Percentiles rank a stretch among this genome's conserved stretches.
Evolutionary conservation across 2,113 vertebrate species (phyloP).

Genomic region (Pseudonaja textilis): DNA sequence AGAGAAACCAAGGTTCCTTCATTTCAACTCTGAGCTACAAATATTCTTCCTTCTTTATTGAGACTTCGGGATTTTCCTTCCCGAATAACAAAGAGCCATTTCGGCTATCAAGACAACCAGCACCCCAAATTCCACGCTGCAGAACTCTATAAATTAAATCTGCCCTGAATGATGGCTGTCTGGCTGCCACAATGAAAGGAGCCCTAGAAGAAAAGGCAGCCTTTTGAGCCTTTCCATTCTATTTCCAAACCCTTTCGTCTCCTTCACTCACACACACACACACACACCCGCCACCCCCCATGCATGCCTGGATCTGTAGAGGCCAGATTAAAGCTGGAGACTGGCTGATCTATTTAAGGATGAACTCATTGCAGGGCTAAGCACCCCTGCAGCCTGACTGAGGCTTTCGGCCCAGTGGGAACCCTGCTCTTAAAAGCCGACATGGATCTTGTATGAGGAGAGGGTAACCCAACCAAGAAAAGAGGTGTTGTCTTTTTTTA

Average conservation of each 20-base stretch:
- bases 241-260: neutral
- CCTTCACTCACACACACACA: too few species aligned
- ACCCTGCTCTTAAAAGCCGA: neutral
- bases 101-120: neutral
- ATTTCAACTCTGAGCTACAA: neutral
- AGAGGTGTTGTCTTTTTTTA: neutral
- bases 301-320: neutral
- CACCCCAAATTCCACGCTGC: neutral
- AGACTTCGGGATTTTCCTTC: neutral
- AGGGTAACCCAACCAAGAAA: neutral
- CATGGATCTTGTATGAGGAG: too few species aligned
- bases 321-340: neutral
- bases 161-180: neutral
- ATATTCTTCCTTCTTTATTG: neutral
- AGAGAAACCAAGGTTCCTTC: neutral
- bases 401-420: neutral
- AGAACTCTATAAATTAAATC: neutral
- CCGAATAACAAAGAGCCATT: neutral
- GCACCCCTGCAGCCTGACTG: neutral
- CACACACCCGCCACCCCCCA: too few species aligned
- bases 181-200: neutral
- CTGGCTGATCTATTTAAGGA: neutral
- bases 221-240: neutral
- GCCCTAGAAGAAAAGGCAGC: neutral
- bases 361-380: neutral